phyloP scores from a whole-genome alignment of 1,140 invertebrate genomes.

The Lethocerus indicus region DNA sequence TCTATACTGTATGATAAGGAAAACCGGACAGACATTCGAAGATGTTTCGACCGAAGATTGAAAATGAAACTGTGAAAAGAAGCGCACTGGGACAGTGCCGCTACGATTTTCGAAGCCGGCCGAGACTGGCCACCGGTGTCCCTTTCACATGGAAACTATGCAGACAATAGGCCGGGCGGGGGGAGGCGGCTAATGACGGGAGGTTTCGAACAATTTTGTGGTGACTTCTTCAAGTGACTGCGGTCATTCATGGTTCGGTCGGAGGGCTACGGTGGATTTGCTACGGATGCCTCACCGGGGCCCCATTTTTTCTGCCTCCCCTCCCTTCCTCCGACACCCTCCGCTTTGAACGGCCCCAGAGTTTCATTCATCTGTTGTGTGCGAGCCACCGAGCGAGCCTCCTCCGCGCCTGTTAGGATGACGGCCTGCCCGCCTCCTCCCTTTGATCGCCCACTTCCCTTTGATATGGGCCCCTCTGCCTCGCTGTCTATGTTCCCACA shows the following conservation, averaged over 20 bases:
- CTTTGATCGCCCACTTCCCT: neutral
- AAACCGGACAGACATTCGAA: too few species aligned
- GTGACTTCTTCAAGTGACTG: slow-evolving; percentile 4
- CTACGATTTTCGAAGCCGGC: too few species aligned
- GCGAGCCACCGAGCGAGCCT: too few species aligned
- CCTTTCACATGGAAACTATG: neutral
- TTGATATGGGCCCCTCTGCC: neutral
- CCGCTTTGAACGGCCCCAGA: neutral
- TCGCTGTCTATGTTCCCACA: too few species aligned
- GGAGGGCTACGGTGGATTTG: neutral
- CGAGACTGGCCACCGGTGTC: too few species aligned
- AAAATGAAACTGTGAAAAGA: too few species aligned
- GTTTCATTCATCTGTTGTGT: too few species aligned
- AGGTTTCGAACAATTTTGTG: slow-evolving; percentile 7
- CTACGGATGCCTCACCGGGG: slow-evolving; percentile 4
- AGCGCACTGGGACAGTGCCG: too few species aligned
- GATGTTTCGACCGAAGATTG: too few species aligned
- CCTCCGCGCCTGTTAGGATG: too few species aligned
- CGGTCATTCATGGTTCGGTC: slow-evolving; percentile 5
- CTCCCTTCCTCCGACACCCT: neutral
- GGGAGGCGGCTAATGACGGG: neutral
- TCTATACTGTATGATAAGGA: too few species aligned
- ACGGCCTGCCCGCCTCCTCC: neutral
- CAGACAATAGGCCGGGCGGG: slow-evolving; percentile 3
- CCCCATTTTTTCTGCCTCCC: neutral